Percentiles rank a stretch among this genome's conserved stretches.
Evolutionary conservation across 2,888 invertebrate species (phyloP).

Genomic region (Drosophila meridiana): DNA sequence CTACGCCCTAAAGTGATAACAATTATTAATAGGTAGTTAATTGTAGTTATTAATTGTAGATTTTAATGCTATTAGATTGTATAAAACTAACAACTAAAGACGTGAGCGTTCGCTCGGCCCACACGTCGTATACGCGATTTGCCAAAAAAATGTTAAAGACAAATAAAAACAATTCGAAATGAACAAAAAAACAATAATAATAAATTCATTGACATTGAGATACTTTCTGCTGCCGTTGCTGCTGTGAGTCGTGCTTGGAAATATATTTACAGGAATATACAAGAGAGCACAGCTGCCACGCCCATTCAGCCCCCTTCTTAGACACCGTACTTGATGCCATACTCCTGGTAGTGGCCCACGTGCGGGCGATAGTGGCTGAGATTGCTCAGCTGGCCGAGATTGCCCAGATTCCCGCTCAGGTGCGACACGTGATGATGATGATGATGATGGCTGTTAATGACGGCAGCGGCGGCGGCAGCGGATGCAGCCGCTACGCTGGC

Average conservation of each 20-base stretch:
- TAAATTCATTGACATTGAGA: slow-evolving; percentile 57
- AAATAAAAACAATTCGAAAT: slow-evolving; percentile 27
- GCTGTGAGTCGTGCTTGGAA: slow-evolving; percentile 68
- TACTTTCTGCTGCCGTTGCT: slow-evolving; percentile 38
- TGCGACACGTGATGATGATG: slow-evolving; percentile 82
- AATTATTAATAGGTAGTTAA: slow-evolving; percentile 67
- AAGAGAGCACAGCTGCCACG: slow-evolving; percentile 69
- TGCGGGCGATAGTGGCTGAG: slow-evolving; percentile 85
- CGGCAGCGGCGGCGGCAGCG: slow-evolving; percentile 78
- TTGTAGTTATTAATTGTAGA: slow-evolving; percentile 42
- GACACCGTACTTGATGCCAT: slow-evolving; percentile 85
- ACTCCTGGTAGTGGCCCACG: slow-evolving; percentile 85
- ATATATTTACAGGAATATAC: slow-evolving; percentile 77
- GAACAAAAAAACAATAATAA: slow-evolving; percentile 29
- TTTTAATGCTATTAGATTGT: slow-evolving; percentile 43
- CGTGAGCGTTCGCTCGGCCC: slow-evolving; percentile 25
- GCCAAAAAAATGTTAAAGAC: slow-evolving; percentile 15
- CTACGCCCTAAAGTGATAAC: slow-evolving; percentile 69
- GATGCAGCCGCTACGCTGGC: slow-evolving; percentile 74
- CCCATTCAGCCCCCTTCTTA: slow-evolving; percentile 54
- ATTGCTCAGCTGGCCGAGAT: slow-evolving; percentile 84
- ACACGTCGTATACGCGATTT: slow-evolving; percentile 52
- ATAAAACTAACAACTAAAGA: slow-evolving; percentile 48
- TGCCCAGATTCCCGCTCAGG: slow-evolving; percentile 83
- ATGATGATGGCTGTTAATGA: slow-evolving; percentile 82